phyloP scores from a whole-genome alignment of 2,888 invertebrate species.

The Euproctis similis region DNA sequence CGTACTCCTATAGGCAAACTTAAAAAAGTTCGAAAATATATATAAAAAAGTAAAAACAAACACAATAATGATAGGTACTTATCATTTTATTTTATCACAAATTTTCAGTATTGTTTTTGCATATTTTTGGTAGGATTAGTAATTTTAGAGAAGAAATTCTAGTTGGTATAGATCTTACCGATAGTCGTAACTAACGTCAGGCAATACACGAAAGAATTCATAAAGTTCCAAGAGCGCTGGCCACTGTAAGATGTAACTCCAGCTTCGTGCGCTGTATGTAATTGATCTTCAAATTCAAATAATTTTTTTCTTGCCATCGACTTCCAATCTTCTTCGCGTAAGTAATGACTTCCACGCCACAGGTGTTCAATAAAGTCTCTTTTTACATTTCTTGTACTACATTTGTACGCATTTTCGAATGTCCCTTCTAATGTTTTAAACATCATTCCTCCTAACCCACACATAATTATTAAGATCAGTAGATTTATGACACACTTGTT shows the following conservation, averaged over 20 bases:
- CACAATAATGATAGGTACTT: no score
- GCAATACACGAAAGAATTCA: slow-evolving; percentile 90
- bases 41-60: no score
- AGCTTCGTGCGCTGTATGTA: slow-evolving; percentile 88
- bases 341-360: slow-evolving; percentile 87
- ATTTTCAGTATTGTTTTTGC: no score
- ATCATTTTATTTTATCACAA: no score
- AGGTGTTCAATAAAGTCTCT: slow-evolving; percentile 89
- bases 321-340: slow-evolving; percentile 93
- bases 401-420: slow-evolving; percentile 90
- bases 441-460: slow-evolving; percentile 86
- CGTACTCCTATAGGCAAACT: no score
- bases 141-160: no score
- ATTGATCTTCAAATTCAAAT: slow-evolving; percentile 89
- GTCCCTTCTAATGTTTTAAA: slow-evolving; percentile 90
- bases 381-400: slow-evolving; percentile 90
- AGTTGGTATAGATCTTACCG: slow-evolving; percentile 77
- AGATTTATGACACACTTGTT: slow-evolving; percentile 82
- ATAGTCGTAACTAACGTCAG: slow-evolving; percentile 91
- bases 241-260: slow-evolving; percentile 90
- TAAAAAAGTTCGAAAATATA: no score
- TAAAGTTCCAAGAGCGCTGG: slow-evolving; percentile 89
- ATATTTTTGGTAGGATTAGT: no score
- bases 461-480: slow-evolving; percentile 81
- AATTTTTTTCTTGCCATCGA: slow-evolving; percentile 87